These are phyloP conservation scores for Urocynchramus pylzowi DNA, from an alignment of 2,113 vertebrate species.

Conservation along the genomic window DNA sequence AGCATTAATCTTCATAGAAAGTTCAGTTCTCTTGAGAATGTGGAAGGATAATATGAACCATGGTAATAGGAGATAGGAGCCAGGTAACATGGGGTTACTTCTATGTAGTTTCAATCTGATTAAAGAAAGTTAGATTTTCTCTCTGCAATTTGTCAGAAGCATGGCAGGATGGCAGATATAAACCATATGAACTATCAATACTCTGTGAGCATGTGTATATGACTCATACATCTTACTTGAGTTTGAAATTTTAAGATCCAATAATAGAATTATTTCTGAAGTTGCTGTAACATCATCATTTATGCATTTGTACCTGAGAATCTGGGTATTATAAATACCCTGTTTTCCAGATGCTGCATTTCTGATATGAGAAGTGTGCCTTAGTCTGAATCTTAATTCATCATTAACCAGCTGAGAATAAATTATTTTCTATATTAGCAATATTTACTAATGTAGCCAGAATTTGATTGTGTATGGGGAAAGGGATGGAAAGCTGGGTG, in stretches of 20 bases:
- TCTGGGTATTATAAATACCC: background rate
- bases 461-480: background rate
- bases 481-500: background rate
- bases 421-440: background rate
- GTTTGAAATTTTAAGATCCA: background rate
- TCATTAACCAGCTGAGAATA: background rate
- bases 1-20: constrained; percentile 65
- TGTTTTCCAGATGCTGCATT: background rate
- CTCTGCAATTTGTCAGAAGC: constrained; percentile 5
- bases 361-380: background rate
- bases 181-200: background rate
- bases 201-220: background rate
- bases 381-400: background rate
- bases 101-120: background rate
- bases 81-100: background rate
- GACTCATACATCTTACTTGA: background rate
- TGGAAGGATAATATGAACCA: constrained; percentile 1
- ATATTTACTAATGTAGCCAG: background rate
- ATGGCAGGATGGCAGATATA: background rate
- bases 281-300: background rate
- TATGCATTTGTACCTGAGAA: background rate
- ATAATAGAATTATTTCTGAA: background rate
- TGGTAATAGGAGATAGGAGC: constrained; percentile 20
- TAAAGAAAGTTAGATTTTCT: constrained; percentile 6
- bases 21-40: constrained; percentile 25